Evolutionary conservation across 2,113 vertebrate species (phyloP).

Genomic region (Elaphurus davidianus): DNA sequence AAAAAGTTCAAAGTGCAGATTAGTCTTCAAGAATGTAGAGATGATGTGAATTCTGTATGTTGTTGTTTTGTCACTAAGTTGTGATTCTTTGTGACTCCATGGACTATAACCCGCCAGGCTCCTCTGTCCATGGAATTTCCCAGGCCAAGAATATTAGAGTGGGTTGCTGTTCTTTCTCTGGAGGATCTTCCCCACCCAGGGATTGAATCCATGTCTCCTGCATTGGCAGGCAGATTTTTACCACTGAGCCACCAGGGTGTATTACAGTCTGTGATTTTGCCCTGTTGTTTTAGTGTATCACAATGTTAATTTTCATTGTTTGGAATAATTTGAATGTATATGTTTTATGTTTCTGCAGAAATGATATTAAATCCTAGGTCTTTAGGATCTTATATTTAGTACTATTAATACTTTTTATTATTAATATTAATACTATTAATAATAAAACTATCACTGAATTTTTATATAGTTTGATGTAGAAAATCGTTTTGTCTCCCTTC

Average conservation of each 20-base stretch:
- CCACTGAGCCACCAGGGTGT: background rate
- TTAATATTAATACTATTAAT: background rate
- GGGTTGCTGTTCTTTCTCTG: background rate
- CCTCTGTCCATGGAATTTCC: background rate
- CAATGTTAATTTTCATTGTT: background rate
- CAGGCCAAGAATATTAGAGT: background rate
- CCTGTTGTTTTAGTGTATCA: background rate
- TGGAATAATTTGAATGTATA: slow-evolving; percentile 1
- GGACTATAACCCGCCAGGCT: background rate
- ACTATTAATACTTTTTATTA: background rate
- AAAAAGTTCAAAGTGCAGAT: slow-evolving; percentile 20
- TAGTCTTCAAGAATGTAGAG: background rate
- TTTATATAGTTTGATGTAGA: background rate
- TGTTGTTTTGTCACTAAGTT: background rate
- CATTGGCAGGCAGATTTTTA: background rate
- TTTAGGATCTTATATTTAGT: slow-evolving; percentile 17
- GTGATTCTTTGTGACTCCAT: background rate
- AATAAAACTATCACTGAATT: background rate
- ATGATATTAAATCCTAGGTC: background rate
- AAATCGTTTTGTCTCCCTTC: background rate
- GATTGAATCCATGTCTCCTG: background rate
- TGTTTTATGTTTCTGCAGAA: background rate
- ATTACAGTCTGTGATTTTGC: background rate
- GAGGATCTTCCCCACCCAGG: background rate
- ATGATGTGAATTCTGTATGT: background rate